Percentiles rank a stretch among this genome's conserved stretches.
Conservation (phyloP, 2,113 vertebrate genomes). For the Tachysurus fulvidraco region DNA sequence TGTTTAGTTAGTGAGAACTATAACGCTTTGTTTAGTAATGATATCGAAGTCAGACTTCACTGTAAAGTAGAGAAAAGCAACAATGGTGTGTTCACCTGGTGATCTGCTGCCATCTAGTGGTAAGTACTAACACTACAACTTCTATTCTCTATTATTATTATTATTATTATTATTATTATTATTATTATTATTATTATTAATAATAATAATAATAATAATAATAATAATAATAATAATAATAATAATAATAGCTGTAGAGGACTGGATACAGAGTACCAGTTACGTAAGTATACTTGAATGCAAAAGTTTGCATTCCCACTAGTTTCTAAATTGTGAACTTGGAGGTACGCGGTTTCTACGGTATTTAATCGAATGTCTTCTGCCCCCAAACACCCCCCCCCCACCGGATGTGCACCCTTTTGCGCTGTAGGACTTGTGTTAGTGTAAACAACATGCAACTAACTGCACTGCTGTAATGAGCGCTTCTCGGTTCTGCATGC, state of each 20-base stretch:
- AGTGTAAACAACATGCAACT: not conserved
- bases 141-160: not conserved
- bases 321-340: not conserved
- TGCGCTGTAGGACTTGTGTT: not conserved
- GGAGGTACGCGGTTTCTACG: not conserved
- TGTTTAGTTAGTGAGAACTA: not conserved
- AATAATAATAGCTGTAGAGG: not conserved
- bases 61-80: not conserved
- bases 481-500: conserved; percentile 17
- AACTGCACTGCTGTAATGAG: not conserved
- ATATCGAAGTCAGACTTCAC: not conserved
- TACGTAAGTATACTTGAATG: not conserved
- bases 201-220: not conserved
- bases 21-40: not conserved
- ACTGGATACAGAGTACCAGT: not conserved
- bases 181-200: not conserved
- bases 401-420: too few species aligned
- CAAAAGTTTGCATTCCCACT: not conserved
- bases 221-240: too few species aligned
- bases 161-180: not conserved
- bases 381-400: too few species aligned
- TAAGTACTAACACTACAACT: not conserved
- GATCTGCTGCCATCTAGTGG: conserved; percentile 60
- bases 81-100: not conserved
- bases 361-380: too few species aligned